phyloP scores from a whole-genome alignment of 2,797 vertebrate genomes.

The Lepus townsendii region DNA sequence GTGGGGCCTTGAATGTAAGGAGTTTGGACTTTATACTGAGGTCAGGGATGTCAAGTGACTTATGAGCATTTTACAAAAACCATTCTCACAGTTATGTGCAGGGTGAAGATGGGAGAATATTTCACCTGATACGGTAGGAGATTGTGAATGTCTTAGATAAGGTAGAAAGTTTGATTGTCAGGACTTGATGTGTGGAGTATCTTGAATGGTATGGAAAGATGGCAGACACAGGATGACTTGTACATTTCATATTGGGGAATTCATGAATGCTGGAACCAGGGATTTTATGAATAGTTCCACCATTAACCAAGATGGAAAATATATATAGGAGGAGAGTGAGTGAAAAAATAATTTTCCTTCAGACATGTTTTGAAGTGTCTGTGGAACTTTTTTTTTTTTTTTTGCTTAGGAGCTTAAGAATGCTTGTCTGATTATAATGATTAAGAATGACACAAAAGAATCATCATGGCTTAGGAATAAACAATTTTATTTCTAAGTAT shows the following conservation, averaged over 20 bases:
- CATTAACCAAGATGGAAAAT: slow-evolving; percentile 44
- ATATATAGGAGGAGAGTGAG: background rate
- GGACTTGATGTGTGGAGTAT: background rate
- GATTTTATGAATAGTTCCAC: background rate
- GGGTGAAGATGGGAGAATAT: background rate
- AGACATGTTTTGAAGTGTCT: background rate
- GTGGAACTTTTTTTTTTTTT: background rate
- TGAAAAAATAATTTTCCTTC: background rate
- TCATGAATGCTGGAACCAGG: background rate
- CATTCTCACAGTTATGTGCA: background rate
- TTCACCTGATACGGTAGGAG: background rate
- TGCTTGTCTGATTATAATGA: slow-evolving; percentile 59
- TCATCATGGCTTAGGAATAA: background rate
- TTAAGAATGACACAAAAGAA: slow-evolving; percentile 49
- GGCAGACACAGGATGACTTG: background rate
- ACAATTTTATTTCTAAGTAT: slow-evolving; percentile 42
- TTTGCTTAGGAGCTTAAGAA: background rate
- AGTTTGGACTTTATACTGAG: background rate
- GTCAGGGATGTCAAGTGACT: background rate
- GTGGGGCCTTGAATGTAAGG: background rate
- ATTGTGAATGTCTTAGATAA: background rate
- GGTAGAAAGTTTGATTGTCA: background rate
- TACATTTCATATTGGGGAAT: background rate
- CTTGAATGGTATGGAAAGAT: background rate
- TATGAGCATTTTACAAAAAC: slow-evolving; percentile 23